Base-by-base conservation (phyloP, 2,113 vertebrate species). In the Heloderma charlesbogerti region DNA sequence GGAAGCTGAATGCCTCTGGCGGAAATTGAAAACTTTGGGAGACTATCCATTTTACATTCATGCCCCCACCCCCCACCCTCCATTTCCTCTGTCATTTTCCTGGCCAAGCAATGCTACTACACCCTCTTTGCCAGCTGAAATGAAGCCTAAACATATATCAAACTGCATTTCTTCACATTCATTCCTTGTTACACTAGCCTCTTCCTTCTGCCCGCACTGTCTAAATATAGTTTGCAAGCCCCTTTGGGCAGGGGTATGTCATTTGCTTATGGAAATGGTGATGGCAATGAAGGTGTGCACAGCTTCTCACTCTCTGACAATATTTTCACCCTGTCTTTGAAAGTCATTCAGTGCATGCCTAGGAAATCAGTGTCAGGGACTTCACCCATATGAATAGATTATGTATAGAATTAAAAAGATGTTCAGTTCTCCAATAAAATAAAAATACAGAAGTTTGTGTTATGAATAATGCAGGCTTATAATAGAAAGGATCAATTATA, bases 401-500 rank as follows among this genome's bases (percentile, higher is more conserved):
- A 34, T 77, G 88, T 89, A 27, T 88, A 89, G 54, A 89, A 27
- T 78, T 91, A 93, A 95, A 90, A 94, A 92, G 94, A 92, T n/a
- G 40, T 92, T 91, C 92, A n/a, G 80, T 92, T 94, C 80, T 81
- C 45, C n/a, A 88, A 77, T 91, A 94, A 92, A 95, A 94, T 93
- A 71, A 91, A 94, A 89, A 91, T 77, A 88, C 9, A 72, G 83
- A 84, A 82, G 82, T 72, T 93, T 94, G 66, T 2, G 10, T 87
- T 15, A 63, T 94, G 94, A 95, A 95, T 96, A 94, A 91, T 90
- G 67, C 82, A 84, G 89, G 54, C 85, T 93, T 91, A 93, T 93
- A 94, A 96, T 95, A 94, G 96, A 96, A 94, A 48, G 40, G 45
- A 93, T 94, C 93, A 96, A 95, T 95, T 95, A 95, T 90, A 92